Conservation (phyloP, 1,140 invertebrate species). For the Lepidurus apus region DNA sequence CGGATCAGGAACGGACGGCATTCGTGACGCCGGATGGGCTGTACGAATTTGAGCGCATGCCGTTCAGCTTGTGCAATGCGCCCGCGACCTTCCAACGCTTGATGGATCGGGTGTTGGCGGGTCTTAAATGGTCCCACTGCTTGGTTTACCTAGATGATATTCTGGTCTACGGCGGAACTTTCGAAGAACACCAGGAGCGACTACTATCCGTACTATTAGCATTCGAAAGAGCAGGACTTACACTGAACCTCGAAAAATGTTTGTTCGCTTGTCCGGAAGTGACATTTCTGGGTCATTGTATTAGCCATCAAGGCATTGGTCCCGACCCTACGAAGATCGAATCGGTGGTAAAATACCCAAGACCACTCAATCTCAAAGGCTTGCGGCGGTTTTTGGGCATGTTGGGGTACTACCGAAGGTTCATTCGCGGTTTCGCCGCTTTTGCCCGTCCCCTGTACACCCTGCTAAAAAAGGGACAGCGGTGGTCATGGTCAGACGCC, state of each 20-base stretch:
- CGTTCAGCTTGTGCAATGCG: neutral
- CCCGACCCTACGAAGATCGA: constrained; percentile 42
- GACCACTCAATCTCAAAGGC: constrained; percentile 39
- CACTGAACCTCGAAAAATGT: constrained; percentile 41
- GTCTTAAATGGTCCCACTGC: constrained; percentile 31
- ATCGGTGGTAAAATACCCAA: too few relatives aligned
- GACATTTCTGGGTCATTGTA: constrained; percentile 39
- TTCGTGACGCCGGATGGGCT: neutral
- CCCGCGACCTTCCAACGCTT: too few relatives aligned
- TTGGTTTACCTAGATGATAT: constrained; percentile 40
- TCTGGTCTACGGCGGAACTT: constrained; percentile 24
- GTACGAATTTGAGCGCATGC: constrained; percentile 15
- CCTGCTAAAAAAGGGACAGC: too few relatives aligned
- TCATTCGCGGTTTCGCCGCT: constrained; percentile 42
- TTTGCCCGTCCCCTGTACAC: constrained; percentile 39
- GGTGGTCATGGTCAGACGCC: too few relatives aligned
- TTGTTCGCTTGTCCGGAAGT: constrained; percentile 34
- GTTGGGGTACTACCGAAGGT: constrained; percentile 44
- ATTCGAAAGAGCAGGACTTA: constrained; percentile 39
- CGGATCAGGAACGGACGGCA: constrained; percentile 45
- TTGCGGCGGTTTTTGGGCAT: constrained; percentile 47
- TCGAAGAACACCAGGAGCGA: constrained; percentile 33
- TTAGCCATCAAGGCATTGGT: constrained; percentile 40
- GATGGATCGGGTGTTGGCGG: neutral
- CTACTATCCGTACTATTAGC: constrained; percentile 37